Conservation (phyloP, 2,888 invertebrate species). For the Drosophila mercatorum region DNA sequence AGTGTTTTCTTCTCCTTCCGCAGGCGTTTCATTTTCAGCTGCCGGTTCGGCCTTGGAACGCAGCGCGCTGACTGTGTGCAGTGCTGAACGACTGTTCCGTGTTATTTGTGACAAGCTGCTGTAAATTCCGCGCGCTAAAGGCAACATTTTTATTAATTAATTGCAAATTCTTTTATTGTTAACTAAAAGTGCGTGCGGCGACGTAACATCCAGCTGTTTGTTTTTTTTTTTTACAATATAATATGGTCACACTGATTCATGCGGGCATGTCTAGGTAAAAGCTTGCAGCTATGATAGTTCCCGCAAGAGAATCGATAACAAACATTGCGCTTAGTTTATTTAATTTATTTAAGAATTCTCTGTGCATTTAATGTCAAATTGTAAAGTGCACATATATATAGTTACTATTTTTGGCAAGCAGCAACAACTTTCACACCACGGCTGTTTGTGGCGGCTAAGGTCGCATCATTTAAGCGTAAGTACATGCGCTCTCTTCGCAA, state of each 20-base stretch:
- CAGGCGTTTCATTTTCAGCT: slow-evolving; percentile 15
- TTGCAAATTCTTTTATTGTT: slow-evolving; percentile 17
- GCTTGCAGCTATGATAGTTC: slow-evolving; percentile 18
- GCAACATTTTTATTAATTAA: slow-evolving; percentile 65
- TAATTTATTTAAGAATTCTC: slow-evolving; percentile 7
- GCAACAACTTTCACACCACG: not conserved
- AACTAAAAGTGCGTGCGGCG: slow-evolving; percentile 28
- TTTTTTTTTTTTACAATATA: not conserved
- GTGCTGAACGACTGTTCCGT: slow-evolving; percentile 42
- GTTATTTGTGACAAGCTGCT: slow-evolving; percentile 39
- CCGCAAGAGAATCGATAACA: slow-evolving; percentile 7
- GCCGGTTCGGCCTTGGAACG: slow-evolving; percentile 38
- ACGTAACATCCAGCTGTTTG: slow-evolving; percentile 62
- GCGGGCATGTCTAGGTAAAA: not conserved
- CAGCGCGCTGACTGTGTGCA: slow-evolving; percentile 52
- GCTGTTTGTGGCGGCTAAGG: not conserved
- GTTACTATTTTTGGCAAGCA: slow-evolving; percentile 13
- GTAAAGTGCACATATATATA: slow-evolving; percentile 23
- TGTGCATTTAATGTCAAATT: slow-evolving; percentile 38
- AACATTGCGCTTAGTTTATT: not conserved
- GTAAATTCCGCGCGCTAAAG: slow-evolving; percentile 51
- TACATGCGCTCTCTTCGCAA: slow-evolving; percentile 18
- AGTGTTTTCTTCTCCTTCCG: slow-evolving; percentile 15
- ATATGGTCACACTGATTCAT: slow-evolving; percentile 25
- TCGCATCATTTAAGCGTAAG: slow-evolving; percentile 34